Base-by-base conservation (phyloP, 2,797 vertebrate species). In the Coilia nasus region DNA sequence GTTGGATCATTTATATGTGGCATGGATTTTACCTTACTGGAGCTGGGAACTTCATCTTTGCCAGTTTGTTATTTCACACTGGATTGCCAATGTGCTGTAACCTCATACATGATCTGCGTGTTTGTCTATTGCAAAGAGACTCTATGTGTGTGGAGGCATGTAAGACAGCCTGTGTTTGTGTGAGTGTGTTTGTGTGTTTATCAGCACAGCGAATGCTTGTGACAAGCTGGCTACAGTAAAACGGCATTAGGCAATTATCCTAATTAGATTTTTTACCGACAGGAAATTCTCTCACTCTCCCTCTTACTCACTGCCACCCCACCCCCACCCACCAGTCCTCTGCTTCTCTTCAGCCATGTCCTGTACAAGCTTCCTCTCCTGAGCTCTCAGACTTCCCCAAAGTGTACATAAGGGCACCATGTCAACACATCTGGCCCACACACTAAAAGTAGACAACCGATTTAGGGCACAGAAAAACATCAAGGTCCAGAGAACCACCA, bases 171-270 rank as follows among this genome's bases (percentile, higher is more conserved):
- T 25, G 60, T 54, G 50, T 3, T 81, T 62, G n/a, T 57, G 31
- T 62, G 56, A 81, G 50, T 56, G 60, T 0, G 4, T 28, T 81
- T 54, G 50, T 54, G 17, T 85, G 71, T 25, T 82, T 44, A 41
- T 78, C 71, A 21, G 71, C 17, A 41, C 71, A 78, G 71, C 35
- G 41, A 78, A 7, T 78, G 35, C 71, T 44, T 78, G 71, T 78
- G 71, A 44, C 71, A 78, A n/a, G 71, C 71, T 78, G 71, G 35
- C 71, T 41, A 81, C 47, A 78, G 54, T 81, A 88, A 81, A 91
- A 88, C 81, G 83, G 87, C 81, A 87, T 91, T 35, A 91, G 62
- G 28, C 82, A 87, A 85, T 88, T 89, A 90, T 15, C 41, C n/a
- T 82, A 84, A 89, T 92, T 91, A 59, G 75, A 57, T 89, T 89